These are phyloP conservation scores for Pollicipes pollicipes DNA, from an alignment of 1,140 invertebrate genomes.

Conservation along the genomic window DNA sequence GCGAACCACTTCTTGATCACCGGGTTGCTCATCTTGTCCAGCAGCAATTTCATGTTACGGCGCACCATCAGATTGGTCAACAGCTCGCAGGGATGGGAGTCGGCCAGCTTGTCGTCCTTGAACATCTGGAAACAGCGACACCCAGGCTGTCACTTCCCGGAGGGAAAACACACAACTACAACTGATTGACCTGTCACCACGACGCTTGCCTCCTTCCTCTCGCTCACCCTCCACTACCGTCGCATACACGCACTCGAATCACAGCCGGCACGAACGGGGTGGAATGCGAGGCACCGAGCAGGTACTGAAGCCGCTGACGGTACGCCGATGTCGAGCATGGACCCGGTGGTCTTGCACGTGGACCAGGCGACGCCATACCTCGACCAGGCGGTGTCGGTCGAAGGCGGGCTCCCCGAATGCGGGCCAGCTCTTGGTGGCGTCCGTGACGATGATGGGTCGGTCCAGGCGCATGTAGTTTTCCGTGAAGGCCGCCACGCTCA, in stretches of 20 bases:
- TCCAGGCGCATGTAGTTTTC: slow-evolving; percentile 47
- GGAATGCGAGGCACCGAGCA: neutral
- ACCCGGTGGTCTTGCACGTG: neutral
- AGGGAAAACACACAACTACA: slow-evolving; percentile 27
- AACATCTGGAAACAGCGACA: slow-evolving; percentile 24
- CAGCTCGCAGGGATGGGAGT: slow-evolving; percentile 36
- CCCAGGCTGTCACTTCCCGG: slow-evolving; percentile 44
- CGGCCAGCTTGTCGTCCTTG: slow-evolving; percentile 20
- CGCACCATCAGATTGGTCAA: slow-evolving; percentile 46
- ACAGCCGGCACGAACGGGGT: neutral
- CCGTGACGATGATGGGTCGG: slow-evolving; percentile 49
- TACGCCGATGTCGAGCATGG: slow-evolving; percentile 4
- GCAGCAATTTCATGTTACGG: slow-evolving; percentile 43
- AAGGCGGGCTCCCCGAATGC: slow-evolving; percentile 41
- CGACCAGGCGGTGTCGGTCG: slow-evolving; percentile 46
- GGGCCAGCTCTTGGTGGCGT: slow-evolving; percentile 48
- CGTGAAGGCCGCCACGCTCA: slow-evolving; percentile 41
- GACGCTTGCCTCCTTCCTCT: too few species aligned
- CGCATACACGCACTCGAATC: neutral
- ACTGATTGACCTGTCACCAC: too few species aligned
- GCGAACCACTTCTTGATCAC: slow-evolving; percentile 56
- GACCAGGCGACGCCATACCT: slow-evolving; percentile 26
- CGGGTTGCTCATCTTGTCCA: slow-evolving; percentile 41
- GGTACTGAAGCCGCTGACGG: neutral
- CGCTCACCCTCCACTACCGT: too few species aligned